Conservation (phyloP, 2,113 vertebrate genomes). For the Aegypius monachus region DNA sequence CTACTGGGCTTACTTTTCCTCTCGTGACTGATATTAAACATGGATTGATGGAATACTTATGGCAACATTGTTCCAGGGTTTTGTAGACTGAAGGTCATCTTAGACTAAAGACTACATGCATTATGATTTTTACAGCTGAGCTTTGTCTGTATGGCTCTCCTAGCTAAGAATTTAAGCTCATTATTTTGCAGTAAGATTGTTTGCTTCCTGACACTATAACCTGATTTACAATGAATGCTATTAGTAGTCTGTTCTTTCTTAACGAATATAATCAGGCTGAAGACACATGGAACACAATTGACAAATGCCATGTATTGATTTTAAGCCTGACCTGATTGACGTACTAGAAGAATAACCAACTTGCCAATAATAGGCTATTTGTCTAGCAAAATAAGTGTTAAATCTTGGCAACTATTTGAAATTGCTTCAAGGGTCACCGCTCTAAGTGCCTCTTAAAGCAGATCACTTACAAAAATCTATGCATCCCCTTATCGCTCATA, state of each 20-base stretch:
- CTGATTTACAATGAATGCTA: conserved; percentile 8
- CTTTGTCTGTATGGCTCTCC: neutral
- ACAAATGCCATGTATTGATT: conserved; percentile 47
- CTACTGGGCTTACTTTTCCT: neutral
- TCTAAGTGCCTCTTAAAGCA: conserved; percentile 15
- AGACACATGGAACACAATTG: conserved; percentile 16
- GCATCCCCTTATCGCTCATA: neutral
- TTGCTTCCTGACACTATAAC: conserved; percentile 42
- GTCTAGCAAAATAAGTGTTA: conserved; percentile 48
- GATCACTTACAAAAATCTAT: conserved; percentile 37
- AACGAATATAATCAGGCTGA: conserved; percentile 30
- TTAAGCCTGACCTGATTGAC: conserved; percentile 45
- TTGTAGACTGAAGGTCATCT: neutral
- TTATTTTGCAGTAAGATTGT: conserved; percentile 18
- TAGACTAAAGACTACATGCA: neutral
- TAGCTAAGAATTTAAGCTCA: conserved; percentile 50
- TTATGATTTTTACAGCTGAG: conserved; percentile 13
- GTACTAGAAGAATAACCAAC: conserved; percentile 34
- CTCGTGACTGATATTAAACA: conserved; percentile 19
- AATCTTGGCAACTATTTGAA: conserved; percentile 51
- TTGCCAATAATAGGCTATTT: conserved; percentile 54
- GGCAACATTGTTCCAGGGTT: neutral
- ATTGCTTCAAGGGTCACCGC: conserved; percentile 30
- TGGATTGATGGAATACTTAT: neutral
- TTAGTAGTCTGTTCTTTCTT: conserved; percentile 12